Base-by-base conservation (phyloP, 2,888 invertebrate species). In the Timandra comae region DNA sequence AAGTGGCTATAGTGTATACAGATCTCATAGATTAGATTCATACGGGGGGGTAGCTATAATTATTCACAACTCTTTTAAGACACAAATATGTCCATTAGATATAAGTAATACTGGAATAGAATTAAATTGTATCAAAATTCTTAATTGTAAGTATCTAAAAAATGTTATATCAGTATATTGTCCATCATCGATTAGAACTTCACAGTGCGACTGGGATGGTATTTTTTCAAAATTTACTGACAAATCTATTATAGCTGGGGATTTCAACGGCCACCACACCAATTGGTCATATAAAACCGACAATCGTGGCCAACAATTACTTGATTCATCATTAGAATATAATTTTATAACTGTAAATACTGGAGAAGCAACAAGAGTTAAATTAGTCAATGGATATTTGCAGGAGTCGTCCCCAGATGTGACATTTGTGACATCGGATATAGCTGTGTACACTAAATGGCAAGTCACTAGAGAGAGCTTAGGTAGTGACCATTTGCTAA, bases 11-110 rank as follows among this genome's bases (percentile, higher is more conserved):
- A 21, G 2, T 21, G 6, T 47, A n/a, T 23, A 45, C 13, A 9
- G 12, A 5, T 38, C 39, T 21, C 45, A 46, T 21, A 21, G 50
- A 12, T 7, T 23, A 5, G 44, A 41, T 9, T 30, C 35, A 1
- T 50, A 44, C 23, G 50, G 46, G 2, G 44, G 44, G 1, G 26
- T 40, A 1, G 42, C 39, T 0, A 30, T 48, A 4, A 3, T 46
- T 1, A 21, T 26, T 7, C 45, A 49, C 23, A 32, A 34, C 7
- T 43, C 40, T 1, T 21, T 46, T 10, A 21, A 35, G 12, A 8
- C 29, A 2, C 30, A 33, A 6, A 3, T n/a, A 7, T 25, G 6
- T 19, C 20, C 10, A 3, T 3, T 43, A 1, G 11, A 4, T 16
- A 9, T 29, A 6, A 11, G 1, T 7, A 54, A 48, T 16, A 1